These are phyloP conservation scores for Patella caerulea DNA, from an alignment of 2,888 invertebrate species.

Conservation along the genomic window DNA sequence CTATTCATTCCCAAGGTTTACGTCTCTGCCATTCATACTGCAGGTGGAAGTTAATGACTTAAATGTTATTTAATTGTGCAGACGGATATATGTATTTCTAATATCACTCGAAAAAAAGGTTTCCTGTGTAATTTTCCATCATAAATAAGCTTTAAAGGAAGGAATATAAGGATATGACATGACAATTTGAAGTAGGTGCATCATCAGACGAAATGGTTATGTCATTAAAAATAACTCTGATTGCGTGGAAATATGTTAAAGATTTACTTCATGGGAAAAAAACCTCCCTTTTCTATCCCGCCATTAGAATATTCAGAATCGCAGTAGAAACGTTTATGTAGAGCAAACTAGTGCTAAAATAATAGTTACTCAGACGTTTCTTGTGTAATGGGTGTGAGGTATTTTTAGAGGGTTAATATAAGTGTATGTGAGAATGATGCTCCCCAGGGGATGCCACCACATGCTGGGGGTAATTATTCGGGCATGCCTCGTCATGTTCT, in stretches of 20 bases:
- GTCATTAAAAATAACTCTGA: too few species aligned
- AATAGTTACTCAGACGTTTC: slow-evolving; percentile 6
- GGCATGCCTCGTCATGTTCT: slow-evolving; percentile 9
- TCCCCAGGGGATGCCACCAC: slow-evolving; percentile 7
- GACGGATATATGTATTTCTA: slow-evolving; percentile 1
- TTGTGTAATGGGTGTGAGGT: slow-evolving; percentile 11
- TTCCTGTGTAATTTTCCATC: slow-evolving; percentile 1
- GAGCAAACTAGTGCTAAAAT: slow-evolving; percentile 7
- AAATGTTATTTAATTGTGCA: background rate
- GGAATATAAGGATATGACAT: too few species aligned
- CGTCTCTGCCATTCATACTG: too few species aligned
- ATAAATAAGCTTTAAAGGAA: background rate
- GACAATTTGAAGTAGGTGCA: too few species aligned
- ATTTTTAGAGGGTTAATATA: slow-evolving; percentile 6
- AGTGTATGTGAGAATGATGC: background rate
- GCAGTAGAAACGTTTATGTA: background rate
- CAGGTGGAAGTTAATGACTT: too few species aligned
- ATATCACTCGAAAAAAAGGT: background rate
- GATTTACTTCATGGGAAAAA: too few species aligned
- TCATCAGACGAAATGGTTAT: too few species aligned
- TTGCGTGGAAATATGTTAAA: too few species aligned
- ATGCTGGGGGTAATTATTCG: slow-evolving; percentile 12
- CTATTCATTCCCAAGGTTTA: too few species aligned
- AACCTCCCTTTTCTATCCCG: too few species aligned
- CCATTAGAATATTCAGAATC: too few species aligned